A percentile compares a stretch with the other conserved stretches of the same genome.
Conservation (phyloP, 2,113 vertebrate species). For the Cettia cetti region DNA sequence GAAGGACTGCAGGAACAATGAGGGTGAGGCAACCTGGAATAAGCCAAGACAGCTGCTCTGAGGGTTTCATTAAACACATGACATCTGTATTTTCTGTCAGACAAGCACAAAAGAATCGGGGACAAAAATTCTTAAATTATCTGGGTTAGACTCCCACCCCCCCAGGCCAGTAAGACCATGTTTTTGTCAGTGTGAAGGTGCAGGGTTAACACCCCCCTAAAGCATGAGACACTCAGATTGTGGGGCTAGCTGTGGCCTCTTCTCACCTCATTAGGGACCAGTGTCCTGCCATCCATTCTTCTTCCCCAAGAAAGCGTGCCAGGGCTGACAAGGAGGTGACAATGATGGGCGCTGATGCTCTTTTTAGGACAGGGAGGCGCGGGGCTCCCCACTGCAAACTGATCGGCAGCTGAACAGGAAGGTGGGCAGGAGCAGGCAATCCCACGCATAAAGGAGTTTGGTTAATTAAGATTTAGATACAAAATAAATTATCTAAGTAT, state of each 20-base stretch:
- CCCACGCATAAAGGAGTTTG: rapidly evolving
- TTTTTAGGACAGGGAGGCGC: no score
- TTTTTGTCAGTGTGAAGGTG: neutral
- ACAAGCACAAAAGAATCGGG: neutral
- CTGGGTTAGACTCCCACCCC: neutral
- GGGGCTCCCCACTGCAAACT: neutral
- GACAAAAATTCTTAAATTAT: neutral
- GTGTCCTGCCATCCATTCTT: neutral
- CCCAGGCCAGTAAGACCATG: neutral
- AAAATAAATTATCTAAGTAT: neutral
- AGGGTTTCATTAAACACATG: neutral
- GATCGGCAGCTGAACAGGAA: neutral
- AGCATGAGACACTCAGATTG: neutral
- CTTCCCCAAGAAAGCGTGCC: neutral
- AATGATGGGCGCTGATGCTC: neutral
- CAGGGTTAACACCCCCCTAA: rapidly evolving
- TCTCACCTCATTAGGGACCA: neutral
- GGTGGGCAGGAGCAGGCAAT: neutral
- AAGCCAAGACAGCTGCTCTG: neutral
- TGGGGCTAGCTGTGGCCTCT: neutral
- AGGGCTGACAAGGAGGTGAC: neutral
- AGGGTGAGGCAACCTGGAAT: neutral
- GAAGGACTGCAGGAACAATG: neutral
- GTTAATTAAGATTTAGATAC: neutral
- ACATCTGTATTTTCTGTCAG: neutral